Evolutionary conservation across 2,888 invertebrate genomes (phyloP).

Genomic region (Micoletzkya japonica): DNA sequence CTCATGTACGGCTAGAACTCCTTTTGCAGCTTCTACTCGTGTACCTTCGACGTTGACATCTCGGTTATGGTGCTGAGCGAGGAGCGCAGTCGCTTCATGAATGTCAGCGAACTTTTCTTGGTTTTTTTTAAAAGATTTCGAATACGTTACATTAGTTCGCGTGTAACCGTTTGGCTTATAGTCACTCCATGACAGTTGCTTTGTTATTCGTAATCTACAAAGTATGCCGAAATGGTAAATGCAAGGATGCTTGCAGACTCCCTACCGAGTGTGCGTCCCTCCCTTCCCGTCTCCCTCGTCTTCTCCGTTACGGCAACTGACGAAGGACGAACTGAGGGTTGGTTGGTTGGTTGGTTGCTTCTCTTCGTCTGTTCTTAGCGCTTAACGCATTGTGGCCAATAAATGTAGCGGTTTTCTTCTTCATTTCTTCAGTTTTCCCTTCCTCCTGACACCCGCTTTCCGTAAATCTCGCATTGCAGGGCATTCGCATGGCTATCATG

Average conservation of each 20-base stretch:
- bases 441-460: neutral
- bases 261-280: conserved; percentile 20
- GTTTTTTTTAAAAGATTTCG: neutral
- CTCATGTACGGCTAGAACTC: neutral
- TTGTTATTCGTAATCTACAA: neutral
- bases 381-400: too few species aligned
- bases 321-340: neutral
- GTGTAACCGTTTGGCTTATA: neutral
- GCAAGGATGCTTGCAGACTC: neutral
- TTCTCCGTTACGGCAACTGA: neutral
- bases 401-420: neutral
- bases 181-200: too few species aligned
- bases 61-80: conserved; percentile 17
- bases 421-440: neutral
- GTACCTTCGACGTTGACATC: conserved; percentile 13
- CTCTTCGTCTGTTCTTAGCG: too few species aligned
- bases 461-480: neutral
- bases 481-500: neutral
- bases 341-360: neutral
- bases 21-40: conserved; percentile 4
- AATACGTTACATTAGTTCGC: neutral
- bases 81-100: conserved; percentile 11
- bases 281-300: neutral
- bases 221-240: neutral
- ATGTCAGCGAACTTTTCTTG: too few species aligned